Percentiles rank a stretch among this genome's conserved stretches.
phyloP scores from a whole-genome alignment of 2,888 invertebrate genomes.

The Ernsta delagoae region DNA sequence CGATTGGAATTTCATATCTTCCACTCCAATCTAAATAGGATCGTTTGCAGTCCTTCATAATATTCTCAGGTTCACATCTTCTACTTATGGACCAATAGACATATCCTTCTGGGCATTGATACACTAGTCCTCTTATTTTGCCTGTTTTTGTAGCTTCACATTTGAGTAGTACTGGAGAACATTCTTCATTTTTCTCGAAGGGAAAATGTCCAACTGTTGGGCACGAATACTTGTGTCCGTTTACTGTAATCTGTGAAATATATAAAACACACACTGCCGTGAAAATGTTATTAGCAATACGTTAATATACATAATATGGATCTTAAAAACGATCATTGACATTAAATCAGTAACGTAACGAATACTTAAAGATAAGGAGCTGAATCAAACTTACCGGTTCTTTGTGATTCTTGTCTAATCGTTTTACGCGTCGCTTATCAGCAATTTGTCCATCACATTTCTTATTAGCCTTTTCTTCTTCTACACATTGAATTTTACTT shows the following conservation, averaged over 20 bases:
- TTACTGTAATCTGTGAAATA: slow-evolving; percentile 86
- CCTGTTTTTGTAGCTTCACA: slow-evolving; percentile 83
- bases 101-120: slow-evolving; percentile 91
- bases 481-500: slow-evolving; percentile 88
- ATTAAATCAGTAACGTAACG: too few relatives aligned
- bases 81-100: slow-evolving; percentile 91
- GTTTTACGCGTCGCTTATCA: slow-evolving; percentile 81
- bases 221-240: slow-evolving; percentile 84
- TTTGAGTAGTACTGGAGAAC: slow-evolving; percentile 89
- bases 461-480: slow-evolving; percentile 84
- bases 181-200: slow-evolving; percentile 87
- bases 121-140: slow-evolving; percentile 87
- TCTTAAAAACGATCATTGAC: too few relatives aligned
- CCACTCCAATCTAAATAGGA: slow-evolving; percentile 69
- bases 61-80: slow-evolving; percentile 88
- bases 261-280: too few relatives aligned
- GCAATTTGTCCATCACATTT: slow-evolving; percentile 85
- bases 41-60: slow-evolving; percentile 86
- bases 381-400: slow-evolving; percentile 82
- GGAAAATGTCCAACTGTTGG: slow-evolving; percentile 88
- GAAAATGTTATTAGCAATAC: too few relatives aligned
- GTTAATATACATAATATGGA: too few relatives aligned
- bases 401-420: slow-evolving; percentile 74
- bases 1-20: slow-evolving; percentile 85
- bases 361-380: background rate